These are phyloP conservation scores for Megalops atlanticus DNA, from an alignment of 2,113 vertebrate genomes.

Conservation along the genomic window DNA sequence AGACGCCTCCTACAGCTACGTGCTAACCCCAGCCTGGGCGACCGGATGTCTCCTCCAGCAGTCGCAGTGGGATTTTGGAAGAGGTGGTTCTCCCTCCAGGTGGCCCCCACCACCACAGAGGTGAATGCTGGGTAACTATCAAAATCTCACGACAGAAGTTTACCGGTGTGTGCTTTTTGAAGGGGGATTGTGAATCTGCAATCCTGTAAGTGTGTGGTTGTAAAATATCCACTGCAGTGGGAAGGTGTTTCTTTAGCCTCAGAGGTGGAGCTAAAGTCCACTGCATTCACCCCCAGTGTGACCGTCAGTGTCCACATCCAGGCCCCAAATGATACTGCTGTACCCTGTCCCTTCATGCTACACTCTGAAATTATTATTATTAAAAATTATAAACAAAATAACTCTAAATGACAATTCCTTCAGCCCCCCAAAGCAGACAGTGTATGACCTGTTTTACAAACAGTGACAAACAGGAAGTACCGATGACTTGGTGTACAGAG, in stretches of 20 bases:
- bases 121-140: background rate
- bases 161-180: background rate
- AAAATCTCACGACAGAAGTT: background rate
- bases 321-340: background rate
- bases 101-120: background rate
- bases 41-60: background rate
- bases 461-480: background rate
- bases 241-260: background rate
- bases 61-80: background rate
- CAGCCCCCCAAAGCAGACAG: background rate
- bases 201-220: background rate
- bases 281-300: background rate
- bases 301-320: too few relatives aligned
- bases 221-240: background rate
- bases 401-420: background rate
- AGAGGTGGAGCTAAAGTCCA: background rate
- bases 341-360: constrained; percentile 21
- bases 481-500: background rate
- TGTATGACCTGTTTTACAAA: background rate
- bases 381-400: background rate
- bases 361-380: constrained; percentile 22
- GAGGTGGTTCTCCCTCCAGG: background rate
- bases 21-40: background rate
- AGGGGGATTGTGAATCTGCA: background rate
- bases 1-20: background rate